Evolutionary conservation across 2,113 vertebrate species (phyloP).

Genomic region (Pteronura brasiliensis): DNA sequence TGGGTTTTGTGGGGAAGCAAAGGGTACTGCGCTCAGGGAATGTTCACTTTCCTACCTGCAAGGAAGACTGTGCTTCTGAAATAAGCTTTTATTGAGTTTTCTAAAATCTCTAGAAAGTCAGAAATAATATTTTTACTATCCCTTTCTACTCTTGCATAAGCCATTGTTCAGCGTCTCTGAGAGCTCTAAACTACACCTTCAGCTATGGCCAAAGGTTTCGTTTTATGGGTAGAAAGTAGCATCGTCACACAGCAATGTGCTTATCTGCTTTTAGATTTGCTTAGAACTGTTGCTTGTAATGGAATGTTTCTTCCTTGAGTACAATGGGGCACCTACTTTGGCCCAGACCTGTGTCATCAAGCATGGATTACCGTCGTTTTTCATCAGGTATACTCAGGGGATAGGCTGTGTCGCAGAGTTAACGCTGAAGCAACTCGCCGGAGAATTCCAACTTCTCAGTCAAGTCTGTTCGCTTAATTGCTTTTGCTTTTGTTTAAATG

Average conservation of each 20-base stretch:
- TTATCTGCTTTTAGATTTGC: neutral
- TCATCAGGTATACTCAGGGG: neutral
- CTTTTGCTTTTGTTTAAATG: neutral
- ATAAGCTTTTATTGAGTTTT: neutral
- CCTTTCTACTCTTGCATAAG: neutral
- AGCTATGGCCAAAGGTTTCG: neutral
- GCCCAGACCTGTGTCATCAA: neutral
- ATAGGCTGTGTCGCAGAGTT: neutral
- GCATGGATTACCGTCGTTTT: neutral
- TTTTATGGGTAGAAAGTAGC: neutral
- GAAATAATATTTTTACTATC: neutral
- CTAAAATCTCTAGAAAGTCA: neutral
- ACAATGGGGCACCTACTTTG: rapidly evolving
- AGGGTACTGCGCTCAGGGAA: neutral
- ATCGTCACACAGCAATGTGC: neutral
- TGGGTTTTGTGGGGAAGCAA: neutral
- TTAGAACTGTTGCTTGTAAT: neutral
- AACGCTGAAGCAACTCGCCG: neutral
- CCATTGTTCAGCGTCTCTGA: neutral
- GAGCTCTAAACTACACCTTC: neutral
- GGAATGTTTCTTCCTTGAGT: neutral
- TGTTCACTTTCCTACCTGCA: neutral
- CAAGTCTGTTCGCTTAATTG: neutral
- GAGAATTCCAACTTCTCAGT: neutral
- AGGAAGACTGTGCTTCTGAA: neutral